Evolutionary conservation across 2,888 invertebrate genomes (phyloP), one percentile per base, ranked within the genome.

Genomic region (Synergus japonicus): DNA sequence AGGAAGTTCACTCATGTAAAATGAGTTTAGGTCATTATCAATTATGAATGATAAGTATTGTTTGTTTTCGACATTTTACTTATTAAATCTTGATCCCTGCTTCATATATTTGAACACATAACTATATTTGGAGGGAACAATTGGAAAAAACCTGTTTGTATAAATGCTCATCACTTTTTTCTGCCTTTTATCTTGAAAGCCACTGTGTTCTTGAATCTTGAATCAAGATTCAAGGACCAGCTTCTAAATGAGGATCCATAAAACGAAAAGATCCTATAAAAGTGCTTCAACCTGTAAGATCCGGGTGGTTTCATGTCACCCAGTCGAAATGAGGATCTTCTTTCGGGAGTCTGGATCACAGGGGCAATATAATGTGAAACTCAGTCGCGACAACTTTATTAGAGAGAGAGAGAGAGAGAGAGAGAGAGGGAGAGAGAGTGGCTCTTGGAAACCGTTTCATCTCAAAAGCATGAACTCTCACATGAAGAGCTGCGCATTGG

Each of bases 311-410:
- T 60, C 80, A 66, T 80, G 84, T 82, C 83, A 76, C 83, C 73
- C 73, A 63, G 73, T 83, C 84, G 54, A 65, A 63, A 37, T 77
- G 73, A 78, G 84, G 76, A 64, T 84, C 84, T 82, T 84, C 82
- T 83, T 22, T 54, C 54, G 8, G n/a, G n/a, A 54, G 54, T 82
- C 81, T 65, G 82, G 80, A 64, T 79, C 84, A 78, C 79, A 80
- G 64, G 78, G 82, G 79, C 81, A 78, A 79, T 64, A 79, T 80
- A 85, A 87, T 85, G 86, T 83, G 87, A 86, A 88, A 86, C 85
- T 83, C 84, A 85, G 86, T 83, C 85, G 85, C 83, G 86, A 87
- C 87, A 89, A 88, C 87, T 88, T 89, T 88, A 89, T 89, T 88
- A 88, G 85, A 86, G 81, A 79, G 63, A 77, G 63, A 79, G 63